These are phyloP conservation scores for Corythoichthys haematopterus DNA, from an alignment of 2,113 vertebrate genomes.

Conservation along the genomic window DNA sequence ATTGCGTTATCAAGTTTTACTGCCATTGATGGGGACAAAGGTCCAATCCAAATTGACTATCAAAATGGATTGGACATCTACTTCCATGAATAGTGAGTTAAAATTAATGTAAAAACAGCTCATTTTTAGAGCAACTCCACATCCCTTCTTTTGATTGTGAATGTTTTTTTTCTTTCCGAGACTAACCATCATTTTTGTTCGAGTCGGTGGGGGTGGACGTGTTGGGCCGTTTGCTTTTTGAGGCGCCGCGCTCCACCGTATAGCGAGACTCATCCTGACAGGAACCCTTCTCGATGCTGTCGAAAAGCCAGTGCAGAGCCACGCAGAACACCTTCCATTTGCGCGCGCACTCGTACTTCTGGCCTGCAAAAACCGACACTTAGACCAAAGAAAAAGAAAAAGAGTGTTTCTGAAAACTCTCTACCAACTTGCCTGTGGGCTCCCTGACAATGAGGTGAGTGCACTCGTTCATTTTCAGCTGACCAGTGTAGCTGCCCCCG, in stretches of 20 bases:
- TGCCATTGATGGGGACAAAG: too few relatives aligned
- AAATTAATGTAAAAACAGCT: too few relatives aligned
- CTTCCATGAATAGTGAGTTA: too few relatives aligned
- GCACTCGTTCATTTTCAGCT: constrained; percentile 95
- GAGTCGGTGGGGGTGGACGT: constrained; percentile 86
- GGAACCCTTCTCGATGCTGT: constrained; percentile 89
- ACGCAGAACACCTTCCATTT: constrained; percentile 97
- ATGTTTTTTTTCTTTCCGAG: too few relatives aligned
- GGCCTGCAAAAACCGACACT: constrained; percentile 70
- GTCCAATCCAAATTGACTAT: too few relatives aligned
- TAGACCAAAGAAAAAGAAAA: neutral
- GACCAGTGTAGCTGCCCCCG: constrained; percentile 85
- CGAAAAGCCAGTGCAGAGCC: constrained; percentile 89
- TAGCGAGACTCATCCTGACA: constrained; percentile 93
- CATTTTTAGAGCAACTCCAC: too few relatives aligned
- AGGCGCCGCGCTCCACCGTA: constrained; percentile 60
- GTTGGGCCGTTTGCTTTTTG: constrained; percentile 60
- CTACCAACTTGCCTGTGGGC: constrained; percentile 76
- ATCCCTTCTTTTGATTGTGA: too few relatives aligned
- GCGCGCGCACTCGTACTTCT: constrained; percentile 93
- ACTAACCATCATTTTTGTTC: constrained; percentile 71
- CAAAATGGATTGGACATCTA: too few relatives aligned
- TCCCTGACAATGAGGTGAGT: constrained; percentile 94
- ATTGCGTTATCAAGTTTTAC: too few relatives aligned
- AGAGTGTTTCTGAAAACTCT: neutral